These are phyloP conservation scores for Bombus waltoni DNA, from an alignment of 1,140 invertebrate genomes.

Conservation along the genomic window DNA sequence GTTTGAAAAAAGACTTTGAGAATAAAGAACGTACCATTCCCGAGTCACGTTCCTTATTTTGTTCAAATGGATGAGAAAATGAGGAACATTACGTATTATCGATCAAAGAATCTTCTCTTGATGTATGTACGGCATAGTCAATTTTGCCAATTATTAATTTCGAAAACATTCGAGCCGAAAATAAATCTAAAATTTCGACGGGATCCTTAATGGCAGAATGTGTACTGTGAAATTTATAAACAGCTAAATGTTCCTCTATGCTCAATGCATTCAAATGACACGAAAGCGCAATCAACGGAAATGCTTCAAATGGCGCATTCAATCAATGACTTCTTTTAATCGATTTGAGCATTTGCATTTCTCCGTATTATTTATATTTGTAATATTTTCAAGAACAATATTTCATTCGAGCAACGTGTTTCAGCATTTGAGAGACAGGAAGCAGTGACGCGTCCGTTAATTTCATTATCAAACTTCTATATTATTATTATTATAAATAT, in stretches of 20 bases:
- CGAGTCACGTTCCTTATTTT: too few species aligned
- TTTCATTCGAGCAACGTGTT: too few species aligned
- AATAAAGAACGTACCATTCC: too few species aligned
- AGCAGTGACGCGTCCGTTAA: constrained; percentile 8
- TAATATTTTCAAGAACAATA: background rate
- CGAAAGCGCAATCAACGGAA: constrained; percentile 25
- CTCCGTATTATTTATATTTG: constrained; percentile 9
- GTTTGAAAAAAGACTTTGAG: background rate
- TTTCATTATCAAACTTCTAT: constrained; percentile 18
- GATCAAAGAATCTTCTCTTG: too few species aligned
- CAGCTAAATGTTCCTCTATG: background rate
- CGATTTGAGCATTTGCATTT: background rate
- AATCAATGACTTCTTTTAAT: constrained; percentile 33
- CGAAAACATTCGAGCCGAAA: background rate
- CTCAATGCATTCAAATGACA: constrained; percentile 22
- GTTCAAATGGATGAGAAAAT: too few species aligned
- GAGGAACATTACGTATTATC: too few species aligned
- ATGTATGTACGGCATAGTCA: too few species aligned
- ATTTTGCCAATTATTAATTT: background rate
- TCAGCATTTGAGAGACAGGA: background rate
- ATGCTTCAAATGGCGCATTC: constrained; percentile 13
- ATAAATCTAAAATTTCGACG: background rate
- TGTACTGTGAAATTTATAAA: background rate
- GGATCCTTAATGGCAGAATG: background rate
- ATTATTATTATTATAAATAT: constrained; percentile 1